phyloP scores from a whole-genome alignment of 2,888 invertebrate genomes.

The Sipha maydis region DNA sequence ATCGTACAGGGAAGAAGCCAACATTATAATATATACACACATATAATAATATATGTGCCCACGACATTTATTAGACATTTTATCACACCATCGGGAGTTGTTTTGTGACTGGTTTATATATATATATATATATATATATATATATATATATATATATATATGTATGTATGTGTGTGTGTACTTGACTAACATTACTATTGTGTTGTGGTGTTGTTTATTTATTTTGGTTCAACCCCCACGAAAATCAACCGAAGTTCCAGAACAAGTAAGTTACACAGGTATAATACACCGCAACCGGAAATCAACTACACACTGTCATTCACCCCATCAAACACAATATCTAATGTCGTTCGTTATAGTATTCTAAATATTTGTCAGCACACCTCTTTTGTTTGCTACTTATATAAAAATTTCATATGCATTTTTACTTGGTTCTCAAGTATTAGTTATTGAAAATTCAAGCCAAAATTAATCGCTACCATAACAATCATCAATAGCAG shows the following conservation, averaged over 20 bases:
- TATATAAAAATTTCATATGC: background rate
- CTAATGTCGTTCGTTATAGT: background rate
- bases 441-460: background rate
- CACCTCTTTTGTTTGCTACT: background rate
- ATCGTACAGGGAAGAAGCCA: too few relatives aligned
- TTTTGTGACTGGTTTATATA: background rate
- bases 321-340: background rate
- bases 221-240: background rate
- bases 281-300: background rate
- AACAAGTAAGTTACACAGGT: background rate
- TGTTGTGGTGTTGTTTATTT: background rate
- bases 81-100: constrained; percentile 17
- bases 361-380: background rate
- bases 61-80: constrained; percentile 22
- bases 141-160: too few relatives aligned
- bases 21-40: too few relatives aligned
- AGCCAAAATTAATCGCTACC: background rate
- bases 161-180: background rate
- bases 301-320: background rate
- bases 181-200: background rate
- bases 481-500: too few relatives aligned
- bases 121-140: too few relatives aligned
- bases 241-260: background rate
- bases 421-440: background rate
- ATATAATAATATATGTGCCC: background rate